A percentile compares a stretch with the other conserved stretches of the same genome.
phyloP scores from a whole-genome alignment of 2,888 invertebrate species.

The Trissolcus japonicus region DNA sequence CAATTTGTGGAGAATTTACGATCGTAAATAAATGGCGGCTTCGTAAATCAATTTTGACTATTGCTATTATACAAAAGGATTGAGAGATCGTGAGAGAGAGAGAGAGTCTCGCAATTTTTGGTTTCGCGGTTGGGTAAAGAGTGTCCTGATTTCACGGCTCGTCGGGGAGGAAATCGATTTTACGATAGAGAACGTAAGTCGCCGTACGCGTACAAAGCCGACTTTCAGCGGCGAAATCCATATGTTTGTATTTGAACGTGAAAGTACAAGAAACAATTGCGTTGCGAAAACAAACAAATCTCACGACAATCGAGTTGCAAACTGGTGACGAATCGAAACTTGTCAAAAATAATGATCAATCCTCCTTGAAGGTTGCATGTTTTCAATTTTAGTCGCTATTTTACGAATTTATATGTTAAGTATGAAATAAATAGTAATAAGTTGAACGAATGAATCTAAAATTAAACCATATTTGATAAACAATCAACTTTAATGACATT shows the following conservation, averaged over 20 bases:
- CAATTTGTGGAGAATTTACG: slow-evolving; percentile 21
- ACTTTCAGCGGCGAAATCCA: slow-evolving; percentile 42
- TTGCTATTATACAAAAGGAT: slow-evolving; percentile 17
- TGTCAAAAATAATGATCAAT: slow-evolving; percentile 34
- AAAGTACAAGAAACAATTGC: slow-evolving; percentile 35
- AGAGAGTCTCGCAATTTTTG: not conserved
- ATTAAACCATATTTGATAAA: too few species aligned
- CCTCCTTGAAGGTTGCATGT: slow-evolving; percentile 5
- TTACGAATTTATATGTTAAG: too few species aligned
- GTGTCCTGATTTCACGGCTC: not conserved
- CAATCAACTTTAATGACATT: too few species aligned
- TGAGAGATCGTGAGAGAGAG: not conserved
- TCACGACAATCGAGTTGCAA: slow-evolving; percentile 36
- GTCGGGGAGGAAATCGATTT: slow-evolving; percentile 4
- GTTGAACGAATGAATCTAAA: too few species aligned
- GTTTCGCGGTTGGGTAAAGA: slow-evolving; percentile 1
- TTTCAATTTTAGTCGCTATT: not conserved
- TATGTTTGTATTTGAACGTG: slow-evolving; percentile 34
- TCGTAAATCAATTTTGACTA: slow-evolving; percentile 35
- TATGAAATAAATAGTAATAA: too few species aligned
- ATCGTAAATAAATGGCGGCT: slow-evolving; percentile 19
- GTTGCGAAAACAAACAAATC: slow-evolving; percentile 32
- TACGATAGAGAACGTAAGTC: slow-evolving; percentile 1
- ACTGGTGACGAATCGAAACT: slow-evolving; percentile 30
- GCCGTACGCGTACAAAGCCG: slow-evolving; percentile 32